These are phyloP conservation scores for Tragelaphus buxtoni DNA, from an alignment of 2,113 vertebrate genomes.

Conservation along the genomic window DNA sequence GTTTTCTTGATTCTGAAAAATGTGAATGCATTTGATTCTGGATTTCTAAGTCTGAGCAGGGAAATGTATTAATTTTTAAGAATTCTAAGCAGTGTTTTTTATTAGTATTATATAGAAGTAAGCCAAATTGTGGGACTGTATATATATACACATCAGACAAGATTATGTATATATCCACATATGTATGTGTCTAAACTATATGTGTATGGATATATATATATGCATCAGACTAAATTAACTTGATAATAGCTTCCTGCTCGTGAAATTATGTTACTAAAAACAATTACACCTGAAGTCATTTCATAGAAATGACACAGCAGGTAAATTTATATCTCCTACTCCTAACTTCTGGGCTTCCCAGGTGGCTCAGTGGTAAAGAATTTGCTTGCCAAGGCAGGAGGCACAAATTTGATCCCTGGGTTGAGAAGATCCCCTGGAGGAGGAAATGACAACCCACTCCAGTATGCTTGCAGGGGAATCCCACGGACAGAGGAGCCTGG, in stretches of 20 bases:
- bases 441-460: neutral
- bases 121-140: neutral
- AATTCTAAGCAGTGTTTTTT: neutral
- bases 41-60: neutral
- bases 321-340: neutral
- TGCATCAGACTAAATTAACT: too few species aligned
- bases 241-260: too few species aligned
- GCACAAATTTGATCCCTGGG: neutral
- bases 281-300: neutral
- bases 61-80: neutral
- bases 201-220: neutral
- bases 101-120: constrained; percentile 11
- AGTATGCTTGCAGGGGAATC: neutral
- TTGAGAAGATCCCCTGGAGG: neutral
- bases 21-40: neutral
- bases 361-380: neutral
- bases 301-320: neutral
- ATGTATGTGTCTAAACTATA: neutral
- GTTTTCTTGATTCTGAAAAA: constrained; percentile 22
- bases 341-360: neutral
- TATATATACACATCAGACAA: neutral
- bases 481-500: neutral
- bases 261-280: too few species aligned
- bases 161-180: neutral
- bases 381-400: neutral